A percentile compares a stretch with the other conserved stretches of the same genome.
These are phyloP conservation scores for Heliconius aoede DNA, from an alignment of 2,888 invertebrate genomes.

Conservation along the genomic window DNA sequence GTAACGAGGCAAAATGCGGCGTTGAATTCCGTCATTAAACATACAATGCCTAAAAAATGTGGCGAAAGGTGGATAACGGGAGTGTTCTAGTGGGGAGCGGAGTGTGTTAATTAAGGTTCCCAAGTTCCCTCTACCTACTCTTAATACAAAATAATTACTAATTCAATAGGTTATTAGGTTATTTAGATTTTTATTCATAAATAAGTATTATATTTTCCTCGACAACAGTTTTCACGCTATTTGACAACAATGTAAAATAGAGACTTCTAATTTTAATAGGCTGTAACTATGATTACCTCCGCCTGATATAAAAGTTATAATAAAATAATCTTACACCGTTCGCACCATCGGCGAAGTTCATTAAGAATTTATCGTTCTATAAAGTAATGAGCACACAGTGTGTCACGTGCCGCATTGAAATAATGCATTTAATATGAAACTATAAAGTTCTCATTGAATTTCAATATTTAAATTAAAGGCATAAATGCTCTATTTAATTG, in stretches of 20 bases:
- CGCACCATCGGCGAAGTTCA: constrained; percentile 51
- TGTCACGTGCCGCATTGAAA: constrained; percentile 52
- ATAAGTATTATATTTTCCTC: not conserved
- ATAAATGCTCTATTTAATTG: constrained; percentile 42
- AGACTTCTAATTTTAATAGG: constrained; percentile 5
- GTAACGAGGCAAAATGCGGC: too few relatives aligned
- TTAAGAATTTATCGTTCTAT: constrained; percentile 60
- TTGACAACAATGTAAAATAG: not conserved
- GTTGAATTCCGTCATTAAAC: not conserved
- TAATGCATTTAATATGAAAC: constrained; percentile 58
- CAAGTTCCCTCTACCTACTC: not conserved
- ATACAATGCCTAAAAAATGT: not conserved
- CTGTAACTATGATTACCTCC: constrained; percentile 10
- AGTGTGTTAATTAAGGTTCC: too few relatives aligned
- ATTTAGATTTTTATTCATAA: too few relatives aligned
- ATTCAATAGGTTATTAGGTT: too few relatives aligned
- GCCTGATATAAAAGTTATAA: constrained; percentile 33
- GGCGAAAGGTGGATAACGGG: too few relatives aligned
- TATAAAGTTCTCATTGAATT: constrained; percentile 56
- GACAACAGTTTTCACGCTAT: not conserved
- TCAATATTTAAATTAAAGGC: constrained; percentile 58
- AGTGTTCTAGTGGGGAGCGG: too few relatives aligned
- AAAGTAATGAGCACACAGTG: constrained; percentile 58
- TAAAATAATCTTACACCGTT: constrained; percentile 54
- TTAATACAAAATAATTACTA: not conserved